Base-by-base conservation (phyloP, 2,888 invertebrate genomes). In the Ernsta delagoae region DNA sequence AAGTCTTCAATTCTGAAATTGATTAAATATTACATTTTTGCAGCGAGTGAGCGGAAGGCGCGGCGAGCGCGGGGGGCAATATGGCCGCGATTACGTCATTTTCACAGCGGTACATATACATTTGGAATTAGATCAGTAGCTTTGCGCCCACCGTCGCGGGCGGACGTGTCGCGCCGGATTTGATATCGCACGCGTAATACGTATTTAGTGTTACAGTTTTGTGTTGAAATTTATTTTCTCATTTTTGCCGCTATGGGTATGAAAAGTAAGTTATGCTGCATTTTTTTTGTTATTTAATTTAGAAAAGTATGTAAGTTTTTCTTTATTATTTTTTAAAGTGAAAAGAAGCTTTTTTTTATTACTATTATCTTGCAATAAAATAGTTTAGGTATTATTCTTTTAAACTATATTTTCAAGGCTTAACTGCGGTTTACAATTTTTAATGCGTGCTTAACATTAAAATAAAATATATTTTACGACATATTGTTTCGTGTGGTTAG, bases 61-160 rank as follows among this genome's bases (percentile, higher is more conserved):
- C 82, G 86, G 85, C 77, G 77, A 78, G 72, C 72, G 79, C 75
- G 80, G 78, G 78, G 83, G 82, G 85, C 88, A 91, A 87, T 70
- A 92, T 92, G 92, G 92, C 91, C 84, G 77, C 84, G 77, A 81
- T 92, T 92, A 92, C 92, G 91, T 92, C 92, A 92, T 88, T 88
- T 88, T 87, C 87, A 85, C 85, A 87, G 88, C 78, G 87, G 88
- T 86, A 68, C 62, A 68, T 68, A 68, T 68, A 85, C 89, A 85
- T 85, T 87, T 82, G 83, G 83, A 92, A 91, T 90, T 92, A 87
- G 92, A 90, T 89, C 92, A 92, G 92, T 92, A 83, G 84, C 86
- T 80, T 82, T 79, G 80, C 78, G 85, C 84, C 78, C 77, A 79
- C 82, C 76, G 79, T 75, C 70, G 83, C 36, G 36, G 75, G 77